Evolutionary conservation across 2,888 invertebrate genomes (phyloP), one percentile per base, ranked within the genome.

Genomic region (Caenorhabditis plicata): DNA sequence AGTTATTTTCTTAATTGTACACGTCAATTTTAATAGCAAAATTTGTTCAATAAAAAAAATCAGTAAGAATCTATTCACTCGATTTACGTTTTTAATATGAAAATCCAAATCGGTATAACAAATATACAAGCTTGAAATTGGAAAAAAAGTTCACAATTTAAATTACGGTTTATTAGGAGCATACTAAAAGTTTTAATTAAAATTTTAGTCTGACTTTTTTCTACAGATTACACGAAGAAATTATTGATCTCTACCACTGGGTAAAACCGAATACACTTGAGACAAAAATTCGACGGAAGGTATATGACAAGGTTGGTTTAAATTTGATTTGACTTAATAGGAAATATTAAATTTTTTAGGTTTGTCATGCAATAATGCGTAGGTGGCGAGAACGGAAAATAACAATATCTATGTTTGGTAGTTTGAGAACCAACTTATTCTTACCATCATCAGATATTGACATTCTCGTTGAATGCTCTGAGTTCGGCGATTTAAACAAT

Each of bases 391-490:
- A 62, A 29, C 38, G 45, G 19, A 52, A 55, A 11, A 57, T 71
- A 15, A 50, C 47, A 82, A 93, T 96, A 69, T 92, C 95, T 85
- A 90, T 95, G 79, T 98, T 96, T 86, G 96, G 96, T 79, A 94
- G 94, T 80, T 95, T 94, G 85, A 88, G 92, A 75, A 96, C 96
- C 65, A 93, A 93, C 50, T 88, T 98, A 68, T 98, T 95, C 85
- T 87, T 98, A 82, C 96, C 96, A 69, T 95, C 95, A 81, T 88
- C 88, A 84, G 88, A 89, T 82, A 88, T 89, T 73, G 88, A 88
- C 82, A 83, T 89, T 75, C 88, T 89, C 53, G 88, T 89, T 15
- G 73, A 74, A 38, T 67, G 68, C 44, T 26, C 33, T 17, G 60
- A 60, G 8, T 64, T 42, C 9, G 38, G 25, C 39, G 8, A 25